Base-by-base conservation (phyloP, 2,797 vertebrate genomes). In the Sitta carolinensis region DNA sequence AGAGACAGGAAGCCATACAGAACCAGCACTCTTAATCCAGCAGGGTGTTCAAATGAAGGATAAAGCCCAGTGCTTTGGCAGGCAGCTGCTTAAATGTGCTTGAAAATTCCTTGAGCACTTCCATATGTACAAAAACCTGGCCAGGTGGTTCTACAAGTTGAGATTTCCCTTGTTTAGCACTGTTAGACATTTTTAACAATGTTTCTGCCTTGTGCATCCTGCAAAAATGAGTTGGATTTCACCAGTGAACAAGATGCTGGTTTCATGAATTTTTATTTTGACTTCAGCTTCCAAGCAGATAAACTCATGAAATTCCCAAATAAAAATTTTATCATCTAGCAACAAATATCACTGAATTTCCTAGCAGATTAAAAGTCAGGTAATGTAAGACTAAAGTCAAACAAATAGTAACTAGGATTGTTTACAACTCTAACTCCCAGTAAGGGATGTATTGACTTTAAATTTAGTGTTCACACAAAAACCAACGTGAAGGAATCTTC, bases 401-500 rank as follows among this genome's bases (percentile, higher is more conserved):
- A 62, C 3, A 2, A 74, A 62, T 3, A 77, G 5, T 2, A 70
- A 63, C 40, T 55, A 76, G 43, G 58, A 58, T 25, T 5, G 3
- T 38, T 73, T 67, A 54, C 27, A 16, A 21, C 7, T 7, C 11
- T 38, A 63, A 52, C 16, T 55, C 59, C 36, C 72, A 47, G 2
- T 43, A 58, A 40, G 21, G 32, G 20, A n/a, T 23, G 23, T 13
- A 54, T 1, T 54, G 42, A 57, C 40, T 82, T 87, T 47, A 50
- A 40, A 69, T 67, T 42, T 18, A 69, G 21, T 3, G 11, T 27
- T 74, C 57, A 84, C 62, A 78, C 45, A 61, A 68, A 84, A 87
- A 8, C 0, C 36, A 81, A 3, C 0, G 0, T 3, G 18, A 82
- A 84, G 26, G 58, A 72, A 84, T 38, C 32, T 42, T 57, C 42